Conservation (phyloP, 1,140 invertebrate species). For the Heliconius congener region DNA sequence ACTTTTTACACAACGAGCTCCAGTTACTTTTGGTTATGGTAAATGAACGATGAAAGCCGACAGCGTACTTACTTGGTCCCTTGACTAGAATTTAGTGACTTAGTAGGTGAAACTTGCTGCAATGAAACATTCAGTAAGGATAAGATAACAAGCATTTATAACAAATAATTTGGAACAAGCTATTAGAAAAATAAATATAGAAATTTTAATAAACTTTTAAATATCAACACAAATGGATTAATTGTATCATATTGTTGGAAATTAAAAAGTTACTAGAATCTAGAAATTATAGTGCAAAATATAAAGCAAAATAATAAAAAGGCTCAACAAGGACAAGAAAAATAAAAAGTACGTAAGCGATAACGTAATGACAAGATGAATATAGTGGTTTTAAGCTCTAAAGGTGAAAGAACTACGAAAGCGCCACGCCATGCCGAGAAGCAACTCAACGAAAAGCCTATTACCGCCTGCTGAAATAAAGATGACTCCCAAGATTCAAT, state of each 20-base stretch:
- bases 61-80: slow-evolving; percentile 71
- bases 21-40: slow-evolving; percentile 26
- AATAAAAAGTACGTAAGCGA: slow-evolving; percentile 6
- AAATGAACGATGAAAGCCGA: slow-evolving; percentile 30
- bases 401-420: slow-evolving; percentile 6
- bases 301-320: slow-evolving; percentile 10
- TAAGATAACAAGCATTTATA: slow-evolving; percentile 66
- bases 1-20: slow-evolving; percentile 3
- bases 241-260: not conserved
- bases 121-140: slow-evolving; percentile 74
- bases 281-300: slow-evolving; percentile 16
- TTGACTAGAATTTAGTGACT: slow-evolving; percentile 77
- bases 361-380: not conserved
- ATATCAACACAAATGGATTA: not conserved
- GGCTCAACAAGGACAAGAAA: not conserved
- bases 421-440: slow-evolving; percentile 28
- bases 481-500: not conserved
- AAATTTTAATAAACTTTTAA: slow-evolving; percentile 33
- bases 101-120: slow-evolving; percentile 78
- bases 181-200: slow-evolving; percentile 41
- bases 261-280: not conserved
- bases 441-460: slow-evolving; percentile 6
- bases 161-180: slow-evolving; percentile 43
- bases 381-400: not conserved
- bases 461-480: slow-evolving; percentile 7